phyloP scores from a whole-genome alignment of 2,797 vertebrate genomes.

The Molossus molossus region DNA sequence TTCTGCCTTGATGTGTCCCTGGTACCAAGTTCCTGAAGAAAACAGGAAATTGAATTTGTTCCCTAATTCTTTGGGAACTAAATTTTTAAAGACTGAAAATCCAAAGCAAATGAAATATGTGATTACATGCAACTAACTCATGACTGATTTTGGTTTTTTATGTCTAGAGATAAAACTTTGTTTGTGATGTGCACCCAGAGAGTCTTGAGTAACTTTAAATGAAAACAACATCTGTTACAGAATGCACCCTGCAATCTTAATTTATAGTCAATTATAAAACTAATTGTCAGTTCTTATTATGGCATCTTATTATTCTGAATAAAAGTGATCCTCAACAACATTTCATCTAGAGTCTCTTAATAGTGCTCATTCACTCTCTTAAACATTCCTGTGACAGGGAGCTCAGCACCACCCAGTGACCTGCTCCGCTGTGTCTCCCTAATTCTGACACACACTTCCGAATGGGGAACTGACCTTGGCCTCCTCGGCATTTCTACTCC shows the following conservation, averaged over 20 bases:
- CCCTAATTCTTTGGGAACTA: conserved; percentile 53
- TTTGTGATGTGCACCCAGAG: conserved; percentile 22
- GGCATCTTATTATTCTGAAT: conserved; percentile 41
- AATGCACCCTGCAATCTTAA: conserved; percentile 32
- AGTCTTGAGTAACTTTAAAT: conserved; percentile 44
- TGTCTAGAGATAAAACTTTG: conserved; percentile 54
- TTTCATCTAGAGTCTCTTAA: background rate
- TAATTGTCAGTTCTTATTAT: conserved; percentile 4
- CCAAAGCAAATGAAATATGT: conserved; percentile 57
- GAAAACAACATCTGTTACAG: conserved; percentile 29
- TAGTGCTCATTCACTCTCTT: background rate
- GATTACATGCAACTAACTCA: conserved; percentile 25
- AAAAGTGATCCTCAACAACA: background rate
- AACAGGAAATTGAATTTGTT: conserved; percentile 34
- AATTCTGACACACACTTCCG: background rate
- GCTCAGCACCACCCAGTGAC: background rate
- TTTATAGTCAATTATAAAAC: conserved; percentile 47
- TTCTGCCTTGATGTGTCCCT: background rate
- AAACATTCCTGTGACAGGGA: background rate
- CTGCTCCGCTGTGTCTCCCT: background rate
- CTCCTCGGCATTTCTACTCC: background rate
- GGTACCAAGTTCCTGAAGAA: background rate
- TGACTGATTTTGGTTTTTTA: conserved; percentile 27
- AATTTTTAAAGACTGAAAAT: conserved; percentile 62
- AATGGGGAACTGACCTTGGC: background rate